Base-by-base conservation (phyloP, 2,888 invertebrate species). In the Hedya salicella region DNA sequence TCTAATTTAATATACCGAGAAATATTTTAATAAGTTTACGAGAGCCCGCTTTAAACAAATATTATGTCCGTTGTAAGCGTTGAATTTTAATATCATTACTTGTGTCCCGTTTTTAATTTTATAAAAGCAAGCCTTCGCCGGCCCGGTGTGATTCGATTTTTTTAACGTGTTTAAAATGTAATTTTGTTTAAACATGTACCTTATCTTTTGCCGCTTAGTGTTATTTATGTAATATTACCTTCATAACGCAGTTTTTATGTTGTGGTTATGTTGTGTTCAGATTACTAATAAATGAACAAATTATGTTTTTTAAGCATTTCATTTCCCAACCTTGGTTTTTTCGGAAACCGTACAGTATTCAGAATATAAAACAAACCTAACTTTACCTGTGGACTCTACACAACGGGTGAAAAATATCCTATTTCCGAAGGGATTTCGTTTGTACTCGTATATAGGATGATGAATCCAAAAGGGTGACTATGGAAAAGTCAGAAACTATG, bases 21-120 rank as follows among this genome's bases (percentile, higher is more conserved):
- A 87, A 88, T 91, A 92, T 92, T 92, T 91, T 91, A 92, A 91
- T 90, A 91, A 91, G 89, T 91, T 91, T 91, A 91, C 79, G 90
- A 83, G 84, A 81, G 82, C 79, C 79, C 79, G 85, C 81, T 88
- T 86, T 84, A 88, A 88, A 84, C 89, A 91, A 91, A 89, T 88
- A 89, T 88, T 89, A 88, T 88, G 90, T 89, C 83, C 76, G 82
- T 80, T 76, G 78, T 81, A 79, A 86, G 82, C 86, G 87, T 84
- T 86, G 89, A 89, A 89, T 91, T 91, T 91, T 90, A 91, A 91
- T 91, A 90, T 87, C 85, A 89, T 91, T 91, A 90, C 86, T 84
- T 83, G 83, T 76, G 81, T 77, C 76, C 83, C 80, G 83, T 88
- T 90, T 90, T 90, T 89, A 90, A 90, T 90, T 90, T 87, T 87